Evolutionary conservation across 1,140 invertebrate genomes (phyloP).

Genomic region (Saccostrea cuccullata): DNA sequence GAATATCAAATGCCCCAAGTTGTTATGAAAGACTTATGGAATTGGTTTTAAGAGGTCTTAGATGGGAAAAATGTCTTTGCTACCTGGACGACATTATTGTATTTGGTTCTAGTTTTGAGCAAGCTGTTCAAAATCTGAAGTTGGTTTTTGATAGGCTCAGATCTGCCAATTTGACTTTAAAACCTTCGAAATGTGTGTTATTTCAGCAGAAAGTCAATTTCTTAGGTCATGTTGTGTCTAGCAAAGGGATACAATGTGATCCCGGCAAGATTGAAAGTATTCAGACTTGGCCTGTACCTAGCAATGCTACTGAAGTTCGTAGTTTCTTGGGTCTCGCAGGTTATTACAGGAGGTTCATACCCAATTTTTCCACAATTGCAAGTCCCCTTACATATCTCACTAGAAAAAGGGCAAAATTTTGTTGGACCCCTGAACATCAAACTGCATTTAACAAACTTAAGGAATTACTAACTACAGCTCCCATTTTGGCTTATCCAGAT

Average conservation of each 20-base stretch:
- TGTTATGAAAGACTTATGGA: too few species aligned
- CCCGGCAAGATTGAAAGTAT: conserved; percentile 49
- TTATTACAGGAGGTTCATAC: conserved; percentile 11
- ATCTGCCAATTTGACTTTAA: conserved; percentile 46
- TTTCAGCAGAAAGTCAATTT: conserved; percentile 47
- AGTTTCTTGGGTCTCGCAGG: conserved; percentile 53
- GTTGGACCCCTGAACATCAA: not conserved
- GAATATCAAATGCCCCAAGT: conserved; percentile 37
- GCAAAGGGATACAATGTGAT: conserved; percentile 41
- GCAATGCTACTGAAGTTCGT: conserved; percentile 46
- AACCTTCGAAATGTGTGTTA: conserved; percentile 53
- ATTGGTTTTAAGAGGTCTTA: too few species aligned
- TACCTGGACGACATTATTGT: too few species aligned
- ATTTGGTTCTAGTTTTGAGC: conserved; percentile 50
- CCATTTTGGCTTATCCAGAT: conserved; percentile 40
- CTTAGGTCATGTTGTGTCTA: conserved; percentile 40
- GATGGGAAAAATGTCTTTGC: too few species aligned
- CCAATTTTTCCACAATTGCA: not conserved
- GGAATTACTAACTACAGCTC: conserved; percentile 33
- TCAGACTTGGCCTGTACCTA: conserved; percentile 46
- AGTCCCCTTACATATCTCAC: not conserved
- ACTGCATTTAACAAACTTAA: conserved; percentile 47
- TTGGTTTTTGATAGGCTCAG: conserved; percentile 50
- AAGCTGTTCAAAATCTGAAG: conserved; percentile 45
- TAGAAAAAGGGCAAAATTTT: not conserved